Evolutionary conservation across 2,113 vertebrate genomes (phyloP).

Genomic region (Brienomyrus brachyistius): DNA sequence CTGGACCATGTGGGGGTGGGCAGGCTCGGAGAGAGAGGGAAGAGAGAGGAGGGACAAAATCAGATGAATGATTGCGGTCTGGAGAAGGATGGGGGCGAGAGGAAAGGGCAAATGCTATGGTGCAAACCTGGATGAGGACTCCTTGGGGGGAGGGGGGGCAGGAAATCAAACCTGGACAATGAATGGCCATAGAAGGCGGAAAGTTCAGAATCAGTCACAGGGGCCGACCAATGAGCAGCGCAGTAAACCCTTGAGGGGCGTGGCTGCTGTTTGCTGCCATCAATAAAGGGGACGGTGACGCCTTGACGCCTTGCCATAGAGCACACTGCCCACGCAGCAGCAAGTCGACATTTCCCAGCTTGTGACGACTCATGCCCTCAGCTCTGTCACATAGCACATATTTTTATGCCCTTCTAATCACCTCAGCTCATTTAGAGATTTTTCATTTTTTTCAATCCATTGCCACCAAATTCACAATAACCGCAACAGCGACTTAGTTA

Average conservation of each 20-base stretch:
- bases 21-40: constrained; percentile 41
- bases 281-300: background rate
- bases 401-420: background rate
- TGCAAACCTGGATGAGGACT: background rate
- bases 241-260: background rate
- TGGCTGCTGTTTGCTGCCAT: background rate
- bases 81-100: constrained; percentile 39
- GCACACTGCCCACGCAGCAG: background rate
- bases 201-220: background rate
- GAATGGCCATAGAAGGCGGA: background rate
- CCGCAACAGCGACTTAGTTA: background rate
- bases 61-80: constrained; percentile 47
- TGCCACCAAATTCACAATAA: background rate
- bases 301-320: background rate
- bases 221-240: constrained; percentile 19
- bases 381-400: background rate
- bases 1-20: constrained; percentile 39
- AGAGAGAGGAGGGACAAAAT: constrained; percentile 43
- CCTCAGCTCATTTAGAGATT: background rate
- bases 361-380: background rate
- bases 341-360: background rate
- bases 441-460: background rate
- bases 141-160: background rate
- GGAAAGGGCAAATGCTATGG: background rate
- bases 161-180: constrained; percentile 25